Evolutionary conservation across 1,140 invertebrate genomes (phyloP).

Genomic region (Bradynema listronoti): DNA sequence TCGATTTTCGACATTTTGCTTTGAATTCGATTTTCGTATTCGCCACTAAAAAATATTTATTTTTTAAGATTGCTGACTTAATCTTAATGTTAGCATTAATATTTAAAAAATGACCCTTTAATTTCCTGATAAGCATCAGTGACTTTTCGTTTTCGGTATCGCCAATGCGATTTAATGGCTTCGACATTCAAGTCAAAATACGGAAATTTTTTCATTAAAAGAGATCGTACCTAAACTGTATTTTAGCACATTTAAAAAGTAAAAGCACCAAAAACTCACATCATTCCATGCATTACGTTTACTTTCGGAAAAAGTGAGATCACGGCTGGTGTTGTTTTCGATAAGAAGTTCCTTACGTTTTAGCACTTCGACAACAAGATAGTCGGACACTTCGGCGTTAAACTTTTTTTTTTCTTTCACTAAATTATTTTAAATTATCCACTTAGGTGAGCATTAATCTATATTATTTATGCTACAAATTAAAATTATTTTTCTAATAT

Average conservation of each 20-base stretch:
- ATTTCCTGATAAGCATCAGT: slow-evolving; percentile 29
- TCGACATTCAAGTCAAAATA: slow-evolving; percentile 32
- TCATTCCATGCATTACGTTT: slow-evolving; percentile 38
- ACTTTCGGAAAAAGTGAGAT: slow-evolving; percentile 30
- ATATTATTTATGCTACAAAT: no score
- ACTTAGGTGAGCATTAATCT: no score
- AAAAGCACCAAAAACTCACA: slow-evolving; percentile 11
- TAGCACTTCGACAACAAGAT: slow-evolving; percentile 24
- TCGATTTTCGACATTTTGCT: slow-evolving; percentile 19
- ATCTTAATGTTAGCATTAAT: slow-evolving; percentile 7
- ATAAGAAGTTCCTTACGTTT: slow-evolving; percentile 28
- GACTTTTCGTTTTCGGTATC: slow-evolving; percentile 29
- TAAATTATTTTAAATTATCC: no score
- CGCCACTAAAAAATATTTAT: slow-evolving; percentile 18
- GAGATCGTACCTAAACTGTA: slow-evolving; percentile 15
- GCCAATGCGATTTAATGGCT: slow-evolving; percentile 33
- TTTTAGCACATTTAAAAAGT: not conserved
- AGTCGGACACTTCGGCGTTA: slow-evolving; percentile 21
- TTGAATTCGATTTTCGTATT: slow-evolving; percentile 21
- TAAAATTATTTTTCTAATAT: no score
- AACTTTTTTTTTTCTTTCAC: slow-evolving; percentile 33
- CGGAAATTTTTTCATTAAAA: slow-evolving; percentile 11
- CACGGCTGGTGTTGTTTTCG: slow-evolving; percentile 31
- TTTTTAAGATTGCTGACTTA: not conserved
- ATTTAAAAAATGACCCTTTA: slow-evolving; percentile 3